Evolutionary conservation across 2,888 invertebrate species (phyloP).

Genomic region (Nephrotoma guestfalica): DNA sequence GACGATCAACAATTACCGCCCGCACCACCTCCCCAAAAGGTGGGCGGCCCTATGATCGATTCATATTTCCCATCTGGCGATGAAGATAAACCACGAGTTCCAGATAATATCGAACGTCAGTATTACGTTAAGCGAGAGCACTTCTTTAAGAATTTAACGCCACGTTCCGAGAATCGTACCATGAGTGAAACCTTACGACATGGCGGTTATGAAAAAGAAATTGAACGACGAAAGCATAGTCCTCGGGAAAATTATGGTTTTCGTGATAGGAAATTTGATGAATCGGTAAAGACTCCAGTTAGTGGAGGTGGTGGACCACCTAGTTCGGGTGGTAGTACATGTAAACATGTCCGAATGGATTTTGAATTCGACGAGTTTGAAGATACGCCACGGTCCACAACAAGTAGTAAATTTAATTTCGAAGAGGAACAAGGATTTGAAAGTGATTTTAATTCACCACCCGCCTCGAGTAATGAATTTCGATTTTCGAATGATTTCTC

Average conservation of each 20-base stretch:
- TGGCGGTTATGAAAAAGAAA: not conserved
- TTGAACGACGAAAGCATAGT: constrained; percentile 1
- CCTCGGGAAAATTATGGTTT: not conserved
- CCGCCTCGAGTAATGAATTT: constrained; percentile 21
- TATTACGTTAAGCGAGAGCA: constrained; percentile 7
- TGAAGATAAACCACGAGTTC: not conserved
- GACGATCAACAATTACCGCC: constrained; percentile 12
- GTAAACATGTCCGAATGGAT: constrained; percentile 13
- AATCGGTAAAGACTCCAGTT: not conserved
- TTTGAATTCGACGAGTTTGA: constrained; percentile 26
- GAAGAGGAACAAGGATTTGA: constrained; percentile 29
- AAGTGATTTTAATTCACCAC: constrained; percentile 30
- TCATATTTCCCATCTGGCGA: not conserved
- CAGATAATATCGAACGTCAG: not conserved
- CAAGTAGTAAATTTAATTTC: constrained; percentile 29
- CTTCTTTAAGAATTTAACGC: constrained; percentile 5
- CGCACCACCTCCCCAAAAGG: not conserved
- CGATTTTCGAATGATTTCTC: constrained; percentile 49
- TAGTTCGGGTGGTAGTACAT: not conserved
- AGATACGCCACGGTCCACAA: constrained; percentile 24
- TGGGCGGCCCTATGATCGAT: not conserved
- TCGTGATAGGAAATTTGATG: not conserved
- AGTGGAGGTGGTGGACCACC: not conserved
- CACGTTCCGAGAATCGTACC: constrained; percentile 4
- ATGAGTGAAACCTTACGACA: not conserved